phyloP scores from a whole-genome alignment of 2,888 invertebrate genomes.

The Chrysolina haemoptera region DNA sequence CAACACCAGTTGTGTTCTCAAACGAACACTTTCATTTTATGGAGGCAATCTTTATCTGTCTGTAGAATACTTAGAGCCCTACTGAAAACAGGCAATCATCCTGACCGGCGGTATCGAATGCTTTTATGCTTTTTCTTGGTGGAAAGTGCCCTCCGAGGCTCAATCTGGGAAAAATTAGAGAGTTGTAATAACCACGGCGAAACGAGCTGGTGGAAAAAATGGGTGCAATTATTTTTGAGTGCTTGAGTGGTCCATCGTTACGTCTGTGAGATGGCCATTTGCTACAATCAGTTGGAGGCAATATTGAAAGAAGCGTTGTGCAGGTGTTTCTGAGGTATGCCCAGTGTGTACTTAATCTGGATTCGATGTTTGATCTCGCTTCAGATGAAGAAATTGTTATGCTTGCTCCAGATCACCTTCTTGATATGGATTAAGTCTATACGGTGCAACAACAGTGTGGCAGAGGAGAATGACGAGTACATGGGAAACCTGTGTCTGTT shows the following conservation, averaged over 20 bases:
- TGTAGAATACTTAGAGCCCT: conserved; percentile 33
- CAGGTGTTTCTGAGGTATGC: not conserved
- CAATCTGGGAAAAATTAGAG: conserved; percentile 31
- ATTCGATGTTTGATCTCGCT: no score
- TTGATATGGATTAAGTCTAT: no score
- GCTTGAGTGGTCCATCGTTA: not conserved
- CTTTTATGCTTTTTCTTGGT: conserved; percentile 21
- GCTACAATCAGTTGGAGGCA: not conserved
- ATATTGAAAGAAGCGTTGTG: not conserved
- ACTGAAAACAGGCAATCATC: conserved; percentile 29
- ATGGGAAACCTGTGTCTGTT: no score
- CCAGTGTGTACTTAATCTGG: no score
- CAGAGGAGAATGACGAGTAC: no score
- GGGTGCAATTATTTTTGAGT: conserved; percentile 27
- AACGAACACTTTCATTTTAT: conserved; percentile 39
- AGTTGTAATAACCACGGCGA: conserved; percentile 25
- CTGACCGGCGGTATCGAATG: conserved; percentile 35
- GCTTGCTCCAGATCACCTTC: no score
- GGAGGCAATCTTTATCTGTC: conserved; percentile 42
- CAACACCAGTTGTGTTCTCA: conserved; percentile 41
- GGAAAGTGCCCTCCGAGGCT: conserved; percentile 25
- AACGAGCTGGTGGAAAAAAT: conserved; percentile 23
- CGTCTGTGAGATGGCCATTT: not conserved
- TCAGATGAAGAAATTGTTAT: no score
- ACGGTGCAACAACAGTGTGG: no score